Percentiles rank a stretch among this genome's conserved stretches.
Conservation (phyloP, 2,797 vertebrate genomes). For the Eulemur rubriventer region DNA sequence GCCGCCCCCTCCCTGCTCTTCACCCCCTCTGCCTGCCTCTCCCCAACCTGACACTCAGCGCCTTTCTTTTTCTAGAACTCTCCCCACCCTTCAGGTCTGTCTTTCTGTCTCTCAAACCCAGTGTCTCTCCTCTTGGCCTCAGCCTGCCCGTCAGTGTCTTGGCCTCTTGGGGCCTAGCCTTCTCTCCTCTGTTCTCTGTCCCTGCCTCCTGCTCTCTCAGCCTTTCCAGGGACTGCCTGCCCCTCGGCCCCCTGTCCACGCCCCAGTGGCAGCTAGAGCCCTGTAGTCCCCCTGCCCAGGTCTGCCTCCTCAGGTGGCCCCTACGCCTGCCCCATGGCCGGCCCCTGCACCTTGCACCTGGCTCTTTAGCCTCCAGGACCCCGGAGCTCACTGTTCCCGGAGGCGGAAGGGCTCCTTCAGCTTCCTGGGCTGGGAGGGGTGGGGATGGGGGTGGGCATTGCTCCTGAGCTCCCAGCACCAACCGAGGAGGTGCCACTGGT, state of each 20-base stretch:
- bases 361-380: not conserved
- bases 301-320: not conserved
- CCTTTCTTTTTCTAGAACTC: not conserved
- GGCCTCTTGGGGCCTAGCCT: not conserved
- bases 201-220: not conserved
- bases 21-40: not conserved
- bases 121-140: not conserved
- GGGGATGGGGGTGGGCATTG: not conserved
- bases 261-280: fast-evolving
- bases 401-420: not conserved
- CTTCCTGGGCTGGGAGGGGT: not conserved
- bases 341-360: not conserved
- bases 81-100: not conserved
- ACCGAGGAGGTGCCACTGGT: constrained; percentile 22
- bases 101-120: not conserved
- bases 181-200: not conserved
- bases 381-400: not conserved
- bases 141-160: not conserved
- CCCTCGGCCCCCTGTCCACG: not conserved
- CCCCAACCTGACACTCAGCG: not conserved
- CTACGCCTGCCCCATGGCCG: not conserved
- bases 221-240: not conserved
- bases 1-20: not conserved
- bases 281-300: not conserved
- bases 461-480: not conserved